Evolutionary conservation across 2,797 vertebrate genomes (phyloP).

Genomic region (Apodemus agrarius): DNA sequence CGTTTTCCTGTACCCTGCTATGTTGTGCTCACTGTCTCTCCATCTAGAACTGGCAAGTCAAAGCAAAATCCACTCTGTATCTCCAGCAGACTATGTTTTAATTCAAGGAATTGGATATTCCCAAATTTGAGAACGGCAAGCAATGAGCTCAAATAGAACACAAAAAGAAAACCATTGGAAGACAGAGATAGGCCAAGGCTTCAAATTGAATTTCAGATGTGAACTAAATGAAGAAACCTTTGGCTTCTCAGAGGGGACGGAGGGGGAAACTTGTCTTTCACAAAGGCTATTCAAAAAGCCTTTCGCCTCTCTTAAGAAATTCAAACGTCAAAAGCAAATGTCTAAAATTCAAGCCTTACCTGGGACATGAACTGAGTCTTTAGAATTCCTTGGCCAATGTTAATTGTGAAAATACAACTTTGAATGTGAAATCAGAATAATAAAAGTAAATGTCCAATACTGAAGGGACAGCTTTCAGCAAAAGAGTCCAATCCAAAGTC

Average conservation of each 20-base stretch:
- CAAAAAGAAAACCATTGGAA: background rate
- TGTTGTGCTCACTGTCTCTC: background rate
- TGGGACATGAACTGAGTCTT: background rate
- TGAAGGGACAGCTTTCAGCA: background rate
- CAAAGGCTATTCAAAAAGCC: constrained; percentile 27
- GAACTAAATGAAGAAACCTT: background rate
- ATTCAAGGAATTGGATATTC: constrained; percentile 29
- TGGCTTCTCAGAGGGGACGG: constrained; percentile 32
- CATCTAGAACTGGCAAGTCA: background rate
- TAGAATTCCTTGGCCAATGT: constrained; percentile 22
- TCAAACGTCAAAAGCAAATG: constrained; percentile 25
- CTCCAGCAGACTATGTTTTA: constrained; percentile 25
- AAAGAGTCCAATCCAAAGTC: background rate
- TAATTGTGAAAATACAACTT: constrained; percentile 53
- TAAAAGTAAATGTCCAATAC: background rate
- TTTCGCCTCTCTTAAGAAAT: constrained; percentile 51
- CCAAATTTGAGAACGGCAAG: constrained; percentile 34
- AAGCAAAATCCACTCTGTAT: background rate
- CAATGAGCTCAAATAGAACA: background rate
- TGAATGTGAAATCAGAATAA: constrained; percentile 55
- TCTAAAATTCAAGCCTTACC: constrained; percentile 49
- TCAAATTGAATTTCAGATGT: constrained; percentile 49
- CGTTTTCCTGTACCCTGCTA: background rate
- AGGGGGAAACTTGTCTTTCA: background rate
- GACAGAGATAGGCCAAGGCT: background rate